phyloP scores from a whole-genome alignment of 1,140 invertebrate genomes.

The Rhagoletis pomonella region DNA sequence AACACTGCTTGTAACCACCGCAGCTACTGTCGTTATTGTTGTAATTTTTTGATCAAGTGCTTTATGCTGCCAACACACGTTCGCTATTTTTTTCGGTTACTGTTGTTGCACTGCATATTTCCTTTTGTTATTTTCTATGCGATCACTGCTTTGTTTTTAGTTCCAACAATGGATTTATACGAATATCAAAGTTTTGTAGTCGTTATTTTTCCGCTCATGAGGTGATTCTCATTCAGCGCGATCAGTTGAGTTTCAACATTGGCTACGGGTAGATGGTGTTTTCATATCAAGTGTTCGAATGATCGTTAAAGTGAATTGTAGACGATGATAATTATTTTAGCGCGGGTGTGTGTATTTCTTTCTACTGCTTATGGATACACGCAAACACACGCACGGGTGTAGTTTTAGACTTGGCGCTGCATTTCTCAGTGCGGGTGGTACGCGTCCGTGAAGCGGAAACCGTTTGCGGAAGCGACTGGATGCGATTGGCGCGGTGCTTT shows the following conservation, averaged over 20 bases:
- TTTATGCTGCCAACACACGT: constrained; percentile 7
- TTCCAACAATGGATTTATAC: constrained; percentile 39
- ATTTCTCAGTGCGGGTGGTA: constrained; percentile 1
- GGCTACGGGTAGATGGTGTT: not conserved
- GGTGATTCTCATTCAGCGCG: not conserved
- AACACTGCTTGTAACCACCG: not conserved
- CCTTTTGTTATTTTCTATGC: constrained; percentile 6
- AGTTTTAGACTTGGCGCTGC: not conserved
- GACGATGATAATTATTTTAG: not conserved
- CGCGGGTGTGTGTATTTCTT: constrained; percentile 5
- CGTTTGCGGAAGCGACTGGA: constrained; percentile 36
- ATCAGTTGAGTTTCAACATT: constrained; percentile 44
- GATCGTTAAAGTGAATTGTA: constrained; percentile 45
- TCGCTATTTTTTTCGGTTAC: not conserved
- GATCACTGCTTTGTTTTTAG: not conserved
- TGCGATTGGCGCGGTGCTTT: not conserved
- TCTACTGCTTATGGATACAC: not conserved
- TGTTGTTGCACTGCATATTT: not conserved
- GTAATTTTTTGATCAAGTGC: constrained; percentile 45
- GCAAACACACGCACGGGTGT: not conserved
- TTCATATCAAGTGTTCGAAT: not conserved
- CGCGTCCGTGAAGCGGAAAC: constrained; percentile 49
- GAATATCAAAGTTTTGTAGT: constrained; percentile 21
- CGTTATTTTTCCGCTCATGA: not conserved
- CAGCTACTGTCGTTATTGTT: not conserved